phyloP scores from a whole-genome alignment of 2,797 vertebrate genomes.

The Tadarida brasiliensis region DNA sequence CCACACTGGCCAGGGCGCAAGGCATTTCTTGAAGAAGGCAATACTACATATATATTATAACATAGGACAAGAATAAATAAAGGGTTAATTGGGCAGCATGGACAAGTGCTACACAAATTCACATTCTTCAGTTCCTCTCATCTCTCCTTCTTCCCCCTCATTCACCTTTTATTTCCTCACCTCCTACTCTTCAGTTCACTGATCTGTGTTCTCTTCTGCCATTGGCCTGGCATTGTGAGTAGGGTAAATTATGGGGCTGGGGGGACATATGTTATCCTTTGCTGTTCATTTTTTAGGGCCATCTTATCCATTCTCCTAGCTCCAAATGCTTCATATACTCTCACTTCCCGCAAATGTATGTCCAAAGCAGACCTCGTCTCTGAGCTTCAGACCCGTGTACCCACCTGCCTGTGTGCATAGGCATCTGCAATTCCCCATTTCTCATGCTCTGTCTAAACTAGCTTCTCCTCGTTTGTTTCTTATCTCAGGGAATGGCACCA shows the following conservation, averaged over 20 bases:
- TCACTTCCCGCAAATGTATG: background rate
- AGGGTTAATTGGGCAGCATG: background rate
- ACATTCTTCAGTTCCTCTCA: constrained; percentile 9
- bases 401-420: background rate
- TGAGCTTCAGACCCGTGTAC: background rate
- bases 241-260: background rate
- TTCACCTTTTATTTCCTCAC: background rate
- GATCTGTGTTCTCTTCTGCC: background rate
- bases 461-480: background rate
- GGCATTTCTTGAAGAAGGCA: background rate
- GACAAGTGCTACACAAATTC: constrained; percentile 10
- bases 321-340: background rate
- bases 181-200: background rate
- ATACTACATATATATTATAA: background rate
- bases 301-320: background rate
- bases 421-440: background rate
- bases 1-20: background rate
- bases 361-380: background rate
- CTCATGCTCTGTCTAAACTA: background rate
- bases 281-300: background rate
- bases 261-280: background rate
- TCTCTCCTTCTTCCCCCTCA: background rate
- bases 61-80: background rate
- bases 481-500: background rate
- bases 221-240: background rate